Evolutionary conservation across 2,888 invertebrate genomes (phyloP).

Genomic region (Philereme vetulata): DNA sequence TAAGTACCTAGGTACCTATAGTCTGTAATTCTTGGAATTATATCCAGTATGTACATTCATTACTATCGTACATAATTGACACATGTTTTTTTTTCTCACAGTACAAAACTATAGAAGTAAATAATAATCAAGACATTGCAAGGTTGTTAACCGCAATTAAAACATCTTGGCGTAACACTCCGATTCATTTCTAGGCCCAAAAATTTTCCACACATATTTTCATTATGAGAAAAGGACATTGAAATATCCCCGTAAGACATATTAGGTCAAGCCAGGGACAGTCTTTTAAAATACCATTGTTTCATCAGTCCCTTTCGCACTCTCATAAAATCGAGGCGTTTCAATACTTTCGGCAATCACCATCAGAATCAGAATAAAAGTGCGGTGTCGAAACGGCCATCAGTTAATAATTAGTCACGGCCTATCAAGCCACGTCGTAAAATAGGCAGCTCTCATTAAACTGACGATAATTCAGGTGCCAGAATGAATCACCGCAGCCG

Average conservation of each 20-base stretch:
- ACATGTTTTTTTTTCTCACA: too few relatives aligned
- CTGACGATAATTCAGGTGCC: constrained; percentile 68
- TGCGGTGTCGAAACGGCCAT: constrained; percentile 46
- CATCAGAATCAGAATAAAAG: constrained; percentile 25
- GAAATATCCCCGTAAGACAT: too few relatives aligned
- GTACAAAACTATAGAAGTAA: too few relatives aligned
- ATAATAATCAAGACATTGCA: too few relatives aligned
- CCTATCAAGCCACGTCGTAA: constrained; percentile 62
- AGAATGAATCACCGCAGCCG: constrained; percentile 49
- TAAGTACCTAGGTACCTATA: neutral
- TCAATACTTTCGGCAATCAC: constrained; percentile 35
- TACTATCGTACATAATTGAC: too few relatives aligned
- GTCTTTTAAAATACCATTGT: constrained; percentile 6
- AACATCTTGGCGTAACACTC: too few relatives aligned
- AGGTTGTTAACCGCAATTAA: too few relatives aligned
- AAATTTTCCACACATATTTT: too few relatives aligned
- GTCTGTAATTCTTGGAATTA: neutral
- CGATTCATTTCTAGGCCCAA: too few relatives aligned
- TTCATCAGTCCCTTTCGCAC: constrained; percentile 7
- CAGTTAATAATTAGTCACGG: constrained; percentile 60
- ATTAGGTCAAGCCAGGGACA: too few relatives aligned
- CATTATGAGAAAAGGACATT: too few relatives aligned
- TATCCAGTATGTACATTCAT: too few relatives aligned
- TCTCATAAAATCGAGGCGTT: constrained; percentile 17
- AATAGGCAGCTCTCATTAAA: constrained; percentile 54